Evolutionary conservation across 2,113 vertebrate genomes (phyloP).

Genomic region (Dasyornis broadbenti): DNA sequence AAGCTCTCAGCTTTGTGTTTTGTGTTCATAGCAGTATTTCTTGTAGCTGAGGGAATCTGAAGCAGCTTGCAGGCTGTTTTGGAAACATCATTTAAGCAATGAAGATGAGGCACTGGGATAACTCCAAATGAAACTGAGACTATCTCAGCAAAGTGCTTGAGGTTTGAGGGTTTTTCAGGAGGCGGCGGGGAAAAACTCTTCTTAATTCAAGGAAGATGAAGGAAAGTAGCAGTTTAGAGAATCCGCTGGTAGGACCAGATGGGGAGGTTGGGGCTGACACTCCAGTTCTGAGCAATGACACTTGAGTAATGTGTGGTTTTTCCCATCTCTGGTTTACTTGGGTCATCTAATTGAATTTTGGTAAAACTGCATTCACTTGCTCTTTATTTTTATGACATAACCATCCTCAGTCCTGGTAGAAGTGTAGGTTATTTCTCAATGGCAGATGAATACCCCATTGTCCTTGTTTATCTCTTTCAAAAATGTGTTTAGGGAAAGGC

Average conservation of each 20-base stretch:
- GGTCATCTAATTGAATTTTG: background rate
- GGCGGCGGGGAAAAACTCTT: background rate
- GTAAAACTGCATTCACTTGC: background rate
- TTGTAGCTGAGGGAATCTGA: background rate
- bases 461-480: background rate
- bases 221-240: background rate
- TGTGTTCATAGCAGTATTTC: background rate
- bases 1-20: background rate
- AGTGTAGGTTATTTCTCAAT: background rate
- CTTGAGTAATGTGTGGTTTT: background rate
- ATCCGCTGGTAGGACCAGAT: background rate
- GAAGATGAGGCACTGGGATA: background rate
- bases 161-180: background rate
- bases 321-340: background rate
- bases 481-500: background rate
- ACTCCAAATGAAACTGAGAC: background rate
- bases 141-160: background rate
- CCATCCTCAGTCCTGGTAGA: background rate
- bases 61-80: constrained; percentile 38
- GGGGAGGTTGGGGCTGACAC: background rate
- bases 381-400: background rate
- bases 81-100: background rate
- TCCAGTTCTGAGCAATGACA: background rate
- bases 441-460: background rate
- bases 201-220: background rate